Percentiles rank a stretch among this genome's conserved stretches.
phyloP scores from a whole-genome alignment of 2,113 vertebrate genomes.

The Cathartes aura region DNA sequence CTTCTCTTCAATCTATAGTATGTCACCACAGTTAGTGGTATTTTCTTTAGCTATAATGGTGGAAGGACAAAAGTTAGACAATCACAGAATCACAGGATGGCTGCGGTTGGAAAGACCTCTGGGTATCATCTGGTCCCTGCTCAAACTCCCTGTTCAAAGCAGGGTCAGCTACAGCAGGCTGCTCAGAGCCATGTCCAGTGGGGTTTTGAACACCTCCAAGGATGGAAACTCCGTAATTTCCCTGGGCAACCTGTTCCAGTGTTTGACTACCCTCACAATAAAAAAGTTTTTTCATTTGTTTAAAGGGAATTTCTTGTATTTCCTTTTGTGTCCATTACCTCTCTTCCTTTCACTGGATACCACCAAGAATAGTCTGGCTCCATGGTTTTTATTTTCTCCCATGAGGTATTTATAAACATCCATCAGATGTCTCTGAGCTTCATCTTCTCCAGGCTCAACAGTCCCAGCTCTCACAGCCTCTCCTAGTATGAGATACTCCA shows the following conservation, averaged over 20 bases:
- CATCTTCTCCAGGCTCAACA: background rate
- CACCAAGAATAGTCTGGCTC: background rate
- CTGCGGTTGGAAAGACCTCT: background rate
- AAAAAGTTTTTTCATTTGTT: background rate
- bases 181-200: background rate
- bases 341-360: background rate
- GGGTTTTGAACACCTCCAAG: background rate
- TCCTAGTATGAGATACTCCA: accelerated
- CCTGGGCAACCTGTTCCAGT: background rate
- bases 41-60: background rate
- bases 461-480: background rate
- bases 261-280: background rate
- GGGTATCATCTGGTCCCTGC: background rate
- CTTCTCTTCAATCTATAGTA: background rate
- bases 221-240: background rate
- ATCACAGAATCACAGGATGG: background rate
- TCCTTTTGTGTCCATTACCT: background rate
- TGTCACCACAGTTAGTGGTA: background rate
- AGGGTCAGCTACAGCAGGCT: background rate
- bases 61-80: background rate
- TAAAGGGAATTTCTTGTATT: background rate
- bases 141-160: background rate
- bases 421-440: background rate
- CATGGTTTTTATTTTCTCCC: background rate
- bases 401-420: background rate